Evolutionary conservation across 1,140 invertebrate species (phyloP).

Genomic region (Tetranychus urticae): DNA sequence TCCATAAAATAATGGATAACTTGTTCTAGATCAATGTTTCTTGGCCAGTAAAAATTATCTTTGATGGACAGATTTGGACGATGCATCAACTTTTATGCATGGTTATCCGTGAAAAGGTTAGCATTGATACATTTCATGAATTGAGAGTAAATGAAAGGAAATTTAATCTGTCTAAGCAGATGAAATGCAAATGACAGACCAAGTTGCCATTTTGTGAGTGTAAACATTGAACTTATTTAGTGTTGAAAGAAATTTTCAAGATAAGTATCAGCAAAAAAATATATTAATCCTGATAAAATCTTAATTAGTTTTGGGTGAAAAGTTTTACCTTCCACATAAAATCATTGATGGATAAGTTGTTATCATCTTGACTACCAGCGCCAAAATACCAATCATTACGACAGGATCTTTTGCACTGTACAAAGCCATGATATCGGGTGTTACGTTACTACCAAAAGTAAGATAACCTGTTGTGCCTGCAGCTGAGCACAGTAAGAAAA

Average conservation of each 20-base stretch:
- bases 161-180: too few relatives aligned
- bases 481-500: conserved; percentile 33
- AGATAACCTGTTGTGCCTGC: conserved; percentile 39
- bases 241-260: conserved; percentile 2
- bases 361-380: conserved; percentile 39
- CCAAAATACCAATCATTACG: conserved; percentile 27
- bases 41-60: background rate
- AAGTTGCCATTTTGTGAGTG: conserved; percentile 8
- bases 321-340: conserved; percentile 33
- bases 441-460: conserved; percentile 36
- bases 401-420: conserved; percentile 27
- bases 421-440: conserved; percentile 31
- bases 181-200: conserved; percentile 12
- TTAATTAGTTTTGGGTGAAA: background rate
- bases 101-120: too few relatives aligned
- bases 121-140: too few relatives aligned
- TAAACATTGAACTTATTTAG: too few relatives aligned
- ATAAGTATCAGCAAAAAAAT: conserved; percentile 10
- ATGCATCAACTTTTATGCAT: too few relatives aligned
- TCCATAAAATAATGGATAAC: background rate
- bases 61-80: too few relatives aligned
- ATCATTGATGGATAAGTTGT: conserved; percentile 45
- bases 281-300: conserved; percentile 9
- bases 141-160: too few relatives aligned
- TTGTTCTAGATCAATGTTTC: too few relatives aligned